Base-by-base conservation (phyloP, 2,797 vertebrate genomes). In the Artibeus jamaicensis region DNA sequence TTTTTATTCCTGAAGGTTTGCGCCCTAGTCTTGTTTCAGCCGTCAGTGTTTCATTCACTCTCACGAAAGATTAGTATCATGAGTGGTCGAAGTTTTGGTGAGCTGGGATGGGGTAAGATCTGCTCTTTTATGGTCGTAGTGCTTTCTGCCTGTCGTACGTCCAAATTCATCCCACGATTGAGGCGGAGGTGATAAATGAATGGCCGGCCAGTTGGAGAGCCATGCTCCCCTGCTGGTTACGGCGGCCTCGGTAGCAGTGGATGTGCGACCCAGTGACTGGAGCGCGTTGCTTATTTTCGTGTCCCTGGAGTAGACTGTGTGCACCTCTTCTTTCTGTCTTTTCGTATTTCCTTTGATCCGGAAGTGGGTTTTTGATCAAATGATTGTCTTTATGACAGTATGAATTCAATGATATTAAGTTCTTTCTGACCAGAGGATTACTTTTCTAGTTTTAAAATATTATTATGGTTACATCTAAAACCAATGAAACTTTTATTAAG, bases 1-100 rank as follows among this genome's bases (percentile, higher is more conserved):
- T 95, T 97, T 96, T 97, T 89, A 97, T 94, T 98, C 81, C 92
- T 97, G 92, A 97, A 97, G 96, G 96, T 97, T 98, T 97, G 93
- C 97, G 53, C 96, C 91, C 91, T 83, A 95, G 94, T 96, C 92
- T 96, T 98, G 93, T 97, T 96, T 96, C 87, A 92, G 95, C 93
- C 79, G 79, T 83, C 92, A 92, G 74, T 86, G 62, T 96, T 93
- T 76, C 79, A 55, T 84, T 96, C 55, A 70, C 39, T 91, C 76
- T 93, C 84, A 70, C 39, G 79, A 88, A 94, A 85, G 59, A 93
- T 73, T 73, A 34, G 32, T 67, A 11, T 55, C 53, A 24, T 76
- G 68, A 70, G 2, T 87, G 96, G 92, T 84, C 24, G 48, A 71
- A 65, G 18, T 71, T 67, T 83, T 79, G 73, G n/a, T 83, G 77